phyloP scores from a whole-genome alignment of 1,140 invertebrate genomes.

The Penaeus japonicus region DNA sequence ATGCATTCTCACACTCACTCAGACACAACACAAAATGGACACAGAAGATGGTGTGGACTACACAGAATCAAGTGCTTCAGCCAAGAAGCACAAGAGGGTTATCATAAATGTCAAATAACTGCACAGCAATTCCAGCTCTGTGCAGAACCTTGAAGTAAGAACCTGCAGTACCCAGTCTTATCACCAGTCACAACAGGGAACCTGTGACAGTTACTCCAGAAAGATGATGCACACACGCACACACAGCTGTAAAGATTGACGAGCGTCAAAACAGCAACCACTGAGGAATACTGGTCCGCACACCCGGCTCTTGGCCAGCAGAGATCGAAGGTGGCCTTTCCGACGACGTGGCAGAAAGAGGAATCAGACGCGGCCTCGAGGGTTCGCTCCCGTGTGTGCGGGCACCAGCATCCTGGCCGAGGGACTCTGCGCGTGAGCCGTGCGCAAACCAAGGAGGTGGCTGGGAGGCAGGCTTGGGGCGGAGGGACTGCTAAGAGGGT shows the following conservation, averaged over 20 bases:
- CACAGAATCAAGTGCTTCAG: slow-evolving; percentile 32
- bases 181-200: slow-evolving; percentile 11
- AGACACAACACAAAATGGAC: slow-evolving; percentile 37
- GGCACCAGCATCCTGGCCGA: slow-evolving; percentile 27
- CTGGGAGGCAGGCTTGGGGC: slow-evolving; percentile 37
- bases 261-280: background rate
- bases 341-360: background rate
- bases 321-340: slow-evolving; percentile 1
- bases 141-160: slow-evolving; percentile 26
- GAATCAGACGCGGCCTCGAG: background rate
- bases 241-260: background rate
- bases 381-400: background rate
- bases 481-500: slow-evolving; percentile 42
- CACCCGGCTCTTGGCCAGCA: background rate
- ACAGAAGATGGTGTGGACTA: slow-evolving; percentile 42
- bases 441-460: slow-evolving; percentile 28
- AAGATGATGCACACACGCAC: slow-evolving; percentile 21
- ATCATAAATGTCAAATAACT: slow-evolving; percentile 16
- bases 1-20: slow-evolving; percentile 29
- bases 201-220: slow-evolving; percentile 32
- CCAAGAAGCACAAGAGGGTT: slow-evolving; percentile 39
- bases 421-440: background rate
- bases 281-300: slow-evolving; percentile 28
- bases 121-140: slow-evolving; percentile 25
- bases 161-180: slow-evolving; percentile 33